These are phyloP conservation scores for Trichechus manatus DNA, from an alignment of 2,113 vertebrate genomes.

Conservation along the genomic window DNA sequence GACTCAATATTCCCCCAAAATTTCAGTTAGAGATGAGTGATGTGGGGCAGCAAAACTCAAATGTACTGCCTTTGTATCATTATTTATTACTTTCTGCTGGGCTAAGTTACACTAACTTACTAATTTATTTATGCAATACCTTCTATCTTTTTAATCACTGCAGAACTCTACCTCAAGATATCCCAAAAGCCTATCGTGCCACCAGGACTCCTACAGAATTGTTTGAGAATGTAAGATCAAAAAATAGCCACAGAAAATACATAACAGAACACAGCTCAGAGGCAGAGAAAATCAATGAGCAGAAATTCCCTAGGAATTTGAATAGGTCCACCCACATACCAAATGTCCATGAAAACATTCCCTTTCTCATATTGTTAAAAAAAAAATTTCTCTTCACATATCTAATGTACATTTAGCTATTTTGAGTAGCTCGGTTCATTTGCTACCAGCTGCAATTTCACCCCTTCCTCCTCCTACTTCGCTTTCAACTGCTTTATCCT, in stretches of 20 bases:
- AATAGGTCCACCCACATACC: background rate
- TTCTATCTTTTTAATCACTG: background rate
- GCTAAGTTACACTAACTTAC: background rate
- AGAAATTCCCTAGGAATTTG: slow-evolving; percentile 51
- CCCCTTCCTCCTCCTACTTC: background rate
- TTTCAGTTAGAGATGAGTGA: background rate
- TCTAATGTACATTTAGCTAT: background rate
- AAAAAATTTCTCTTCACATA: background rate
- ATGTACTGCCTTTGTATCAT: background rate
- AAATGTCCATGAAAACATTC: background rate
- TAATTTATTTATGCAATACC: background rate
- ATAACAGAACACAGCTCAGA: slow-evolving; percentile 33
- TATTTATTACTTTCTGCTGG: background rate
- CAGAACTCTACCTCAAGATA: background rate
- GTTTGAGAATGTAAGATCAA: slow-evolving; percentile 45
- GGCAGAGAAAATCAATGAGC: background rate
- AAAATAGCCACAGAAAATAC: slow-evolving; percentile 21
- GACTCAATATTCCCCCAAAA: background rate
- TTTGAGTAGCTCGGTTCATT: background rate
- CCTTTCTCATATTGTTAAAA: background rate
- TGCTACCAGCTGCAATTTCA: background rate
- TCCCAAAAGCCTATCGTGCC: background rate
- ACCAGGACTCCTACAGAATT: background rate
- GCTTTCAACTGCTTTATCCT: background rate
- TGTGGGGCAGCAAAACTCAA: background rate